Base-by-base conservation (phyloP, 2,113 vertebrate genomes). In the Ammodytes marinus region DNA sequence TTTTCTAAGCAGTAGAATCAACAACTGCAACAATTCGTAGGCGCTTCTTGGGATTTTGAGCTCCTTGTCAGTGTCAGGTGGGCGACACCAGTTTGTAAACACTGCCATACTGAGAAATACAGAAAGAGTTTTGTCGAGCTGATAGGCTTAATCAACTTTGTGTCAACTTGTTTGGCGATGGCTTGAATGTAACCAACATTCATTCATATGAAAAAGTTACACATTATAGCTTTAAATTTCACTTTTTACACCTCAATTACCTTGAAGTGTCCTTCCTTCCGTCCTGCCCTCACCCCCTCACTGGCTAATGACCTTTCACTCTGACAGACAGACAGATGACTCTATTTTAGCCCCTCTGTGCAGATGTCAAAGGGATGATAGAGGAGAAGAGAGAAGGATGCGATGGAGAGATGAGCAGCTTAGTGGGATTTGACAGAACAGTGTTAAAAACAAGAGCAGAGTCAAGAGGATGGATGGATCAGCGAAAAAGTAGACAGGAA, bases 291-390 rank as follows among this genome's bases (percentile, higher is more conserved):
- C 27, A 82, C 83, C 83, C 71, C 79, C 81, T 88, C 86, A 60
- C 82, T 43, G 52, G 77, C 75, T 89, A 90, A 89, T 90, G 93
- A 95, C 95, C 94, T 95, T 95, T 94, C 76, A 59, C 58, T 82
- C 74, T 91, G 89, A 88, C 92, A 93, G 88, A 93, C 92, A 93
- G 94, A 94, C 89, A 83, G 86, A 95, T 93, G 91, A 84, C 85
- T 90, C 84, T 82, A 92, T 85, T 86, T 86, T 92, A 88, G 92
- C 91, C 80, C 89, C 89, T 84, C 52, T 77, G 80, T 53, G 83
- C 68, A 77, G 52, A 70, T 89, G 80, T 91, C 90, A 86, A 12
- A 39, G 54, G 77, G 49, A 86, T 90, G 91, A 93, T 89, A 50
- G 84, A 90, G 57, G 79, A 88, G 74, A 71, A 68, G 50, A 71